Conservation (phyloP, 1,140 invertebrate species). For the Cataglyphis hispanica region DNA sequence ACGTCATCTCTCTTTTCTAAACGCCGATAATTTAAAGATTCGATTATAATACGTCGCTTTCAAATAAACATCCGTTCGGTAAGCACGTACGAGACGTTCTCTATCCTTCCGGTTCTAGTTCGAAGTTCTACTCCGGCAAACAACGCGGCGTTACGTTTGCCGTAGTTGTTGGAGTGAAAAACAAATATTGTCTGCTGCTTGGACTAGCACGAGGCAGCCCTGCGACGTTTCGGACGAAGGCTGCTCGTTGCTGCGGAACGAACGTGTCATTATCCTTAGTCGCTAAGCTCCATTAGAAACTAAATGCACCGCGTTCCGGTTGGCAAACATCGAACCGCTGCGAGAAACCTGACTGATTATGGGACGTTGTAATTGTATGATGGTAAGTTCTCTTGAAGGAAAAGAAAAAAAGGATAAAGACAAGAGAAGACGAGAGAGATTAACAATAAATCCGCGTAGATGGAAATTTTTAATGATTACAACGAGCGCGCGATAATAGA, state of each 20-base stretch:
- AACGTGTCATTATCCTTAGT: slow-evolving; percentile 68
- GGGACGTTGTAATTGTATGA: slow-evolving; percentile 51
- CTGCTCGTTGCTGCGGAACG: slow-evolving; percentile 61
- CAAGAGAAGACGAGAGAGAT: background rate
- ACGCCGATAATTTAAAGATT: slow-evolving; percentile 19
- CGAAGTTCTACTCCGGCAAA: slow-evolving; percentile 61
- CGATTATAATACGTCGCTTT: slow-evolving; percentile 43
- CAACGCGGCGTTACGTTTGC: slow-evolving; percentile 68
- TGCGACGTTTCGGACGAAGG: slow-evolving; percentile 40
- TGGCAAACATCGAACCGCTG: slow-evolving; percentile 31
- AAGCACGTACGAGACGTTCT: slow-evolving; percentile 54
- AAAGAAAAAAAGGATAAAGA: background rate
- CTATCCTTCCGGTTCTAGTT: slow-evolving; percentile 48
- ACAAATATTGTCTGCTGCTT: slow-evolving; percentile 71
- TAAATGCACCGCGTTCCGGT: slow-evolving; percentile 49
- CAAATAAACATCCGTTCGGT: slow-evolving; percentile 49
- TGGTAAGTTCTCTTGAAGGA: background rate
- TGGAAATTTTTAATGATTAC: background rate
- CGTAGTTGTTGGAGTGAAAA: slow-evolving; percentile 66
- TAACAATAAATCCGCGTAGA: background rate
- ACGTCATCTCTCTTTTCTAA: background rate
- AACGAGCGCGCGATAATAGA: background rate
- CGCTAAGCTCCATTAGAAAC: slow-evolving; percentile 69
- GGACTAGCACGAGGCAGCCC: slow-evolving; percentile 29
- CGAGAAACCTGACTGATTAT: slow-evolving; percentile 61